Evolutionary conservation across 53 echinoderm and acorn worm species (phyloP).

Genomic region (Zoroaster sp.): DNA sequence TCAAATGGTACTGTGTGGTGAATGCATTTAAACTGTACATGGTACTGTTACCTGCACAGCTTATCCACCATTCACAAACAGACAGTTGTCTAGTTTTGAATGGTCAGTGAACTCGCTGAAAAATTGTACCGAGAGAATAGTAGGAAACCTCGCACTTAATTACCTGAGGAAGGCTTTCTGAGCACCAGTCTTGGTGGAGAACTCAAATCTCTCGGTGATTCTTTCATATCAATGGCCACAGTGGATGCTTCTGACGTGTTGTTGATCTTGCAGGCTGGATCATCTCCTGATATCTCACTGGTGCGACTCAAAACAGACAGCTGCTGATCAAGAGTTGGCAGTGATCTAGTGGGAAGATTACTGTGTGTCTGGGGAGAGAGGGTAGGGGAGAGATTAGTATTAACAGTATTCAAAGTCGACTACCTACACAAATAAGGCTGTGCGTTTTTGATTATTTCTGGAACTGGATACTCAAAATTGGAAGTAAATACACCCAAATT

Average conservation of each 20-base stretch:
- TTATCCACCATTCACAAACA: no score
- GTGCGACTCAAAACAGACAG: constrained; percentile 17
- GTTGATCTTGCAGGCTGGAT: background rate
- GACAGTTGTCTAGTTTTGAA: no score
- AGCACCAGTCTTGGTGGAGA: constrained; percentile 21
- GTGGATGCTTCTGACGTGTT: constrained; percentile 2
- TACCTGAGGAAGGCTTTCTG: constrained; percentile 7
- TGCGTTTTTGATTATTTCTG: no score
- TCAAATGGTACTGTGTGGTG: no score
- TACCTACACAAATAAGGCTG: background rate
- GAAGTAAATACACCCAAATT: background rate
- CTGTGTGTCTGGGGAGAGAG: background rate
- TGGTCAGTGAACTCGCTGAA: no score
- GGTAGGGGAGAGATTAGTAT: background rate
- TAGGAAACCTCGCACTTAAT: no score
- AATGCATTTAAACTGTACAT: no score
- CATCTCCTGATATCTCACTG: background rate
- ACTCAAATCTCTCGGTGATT: constrained; percentile 6
- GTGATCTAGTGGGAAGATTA: background rate
- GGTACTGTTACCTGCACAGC: no score
- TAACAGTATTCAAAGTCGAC: no score
- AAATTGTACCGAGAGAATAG: no score
- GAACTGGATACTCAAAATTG: no score
- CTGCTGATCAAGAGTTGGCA: constrained; percentile 52
- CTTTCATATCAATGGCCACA: background rate